Evolutionary conservation across 2,888 invertebrate species (phyloP).

Genomic region (Keiferia lycopersicella): DNA sequence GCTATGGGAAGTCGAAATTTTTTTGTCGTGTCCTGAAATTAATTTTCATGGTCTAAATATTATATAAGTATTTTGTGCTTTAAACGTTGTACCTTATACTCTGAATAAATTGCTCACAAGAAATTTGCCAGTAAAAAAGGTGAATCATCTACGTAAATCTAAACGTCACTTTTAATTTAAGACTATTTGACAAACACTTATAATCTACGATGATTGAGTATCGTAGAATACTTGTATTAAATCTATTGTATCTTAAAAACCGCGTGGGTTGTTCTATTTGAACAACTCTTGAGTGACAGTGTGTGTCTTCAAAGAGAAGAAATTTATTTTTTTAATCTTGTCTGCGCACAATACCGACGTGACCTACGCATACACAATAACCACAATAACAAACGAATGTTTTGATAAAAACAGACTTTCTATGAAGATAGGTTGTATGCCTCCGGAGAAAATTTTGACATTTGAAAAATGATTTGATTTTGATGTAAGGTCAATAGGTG

Average conservation of each 20-base stretch:
- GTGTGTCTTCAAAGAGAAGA: conserved; percentile 12
- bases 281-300: background rate
- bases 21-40: too few species aligned
- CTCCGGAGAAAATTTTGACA: background rate
- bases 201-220: too few species aligned
- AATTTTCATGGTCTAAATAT: too few species aligned
- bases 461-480: conserved; percentile 5
- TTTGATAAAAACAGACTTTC: conserved; percentile 24
- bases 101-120: too few species aligned
- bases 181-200: too few species aligned
- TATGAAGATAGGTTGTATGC: conserved; percentile 1
- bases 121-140: too few species aligned
- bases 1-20: too few species aligned
- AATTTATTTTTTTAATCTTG: conserved; percentile 23
- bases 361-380: conserved; percentile 25
- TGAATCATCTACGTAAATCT: too few species aligned
- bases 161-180: too few species aligned
- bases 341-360: conserved; percentile 16
- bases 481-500: background rate
- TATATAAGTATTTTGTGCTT: too few species aligned
- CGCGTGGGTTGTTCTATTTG: conserved; percentile 1
- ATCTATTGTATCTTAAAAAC: background rate
- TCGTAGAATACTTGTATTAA: too few species aligned
- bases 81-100: too few species aligned
- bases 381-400: conserved; percentile 21